phyloP scores from a whole-genome alignment of 2,888 invertebrate species.

The Volucella zonaria region DNA sequence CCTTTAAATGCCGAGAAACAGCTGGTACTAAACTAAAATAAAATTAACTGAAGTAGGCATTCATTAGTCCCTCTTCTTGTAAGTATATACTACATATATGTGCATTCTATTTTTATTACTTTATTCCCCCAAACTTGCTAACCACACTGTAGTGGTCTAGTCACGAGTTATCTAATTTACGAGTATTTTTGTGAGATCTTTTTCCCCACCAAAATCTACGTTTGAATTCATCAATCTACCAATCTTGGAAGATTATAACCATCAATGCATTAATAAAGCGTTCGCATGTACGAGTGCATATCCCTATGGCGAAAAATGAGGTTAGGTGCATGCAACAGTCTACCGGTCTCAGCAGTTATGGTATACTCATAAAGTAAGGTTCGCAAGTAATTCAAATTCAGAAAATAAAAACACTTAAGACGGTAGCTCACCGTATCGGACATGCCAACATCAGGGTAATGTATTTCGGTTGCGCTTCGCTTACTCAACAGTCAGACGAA shows the following conservation, averaged over 20 bases:
- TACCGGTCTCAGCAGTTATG: conserved; percentile 2
- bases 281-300: not conserved
- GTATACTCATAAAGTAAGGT: conserved; percentile 21
- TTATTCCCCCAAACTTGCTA: too few relatives aligned
- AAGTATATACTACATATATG: too few relatives aligned
- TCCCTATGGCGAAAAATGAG: not conserved
- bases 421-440: conserved; percentile 72
- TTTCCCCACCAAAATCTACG: too few relatives aligned
- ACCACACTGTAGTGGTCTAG: too few relatives aligned
- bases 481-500: conserved; percentile 56
- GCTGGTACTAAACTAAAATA: too few relatives aligned
- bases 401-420: conserved; percentile 52
- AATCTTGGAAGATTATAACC: conserved; percentile 1
- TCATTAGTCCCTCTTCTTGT: too few relatives aligned
- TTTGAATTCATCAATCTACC: not conserved
- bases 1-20: too few relatives aligned
- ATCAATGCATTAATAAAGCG: conserved; percentile 19
- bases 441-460: conserved; percentile 61
- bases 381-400: conserved; percentile 20
- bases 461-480: conserved; percentile 71
- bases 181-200: not conserved
- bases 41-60: too few relatives aligned
- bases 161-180: conserved; percentile 10
- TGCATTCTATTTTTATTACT: too few relatives aligned
- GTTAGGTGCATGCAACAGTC: conserved; percentile 7